Evolutionary conservation across 2,113 vertebrate genomes (phyloP), one percentile per base, ranked within the genome.

Genomic region (Prinia subflava): DNA sequence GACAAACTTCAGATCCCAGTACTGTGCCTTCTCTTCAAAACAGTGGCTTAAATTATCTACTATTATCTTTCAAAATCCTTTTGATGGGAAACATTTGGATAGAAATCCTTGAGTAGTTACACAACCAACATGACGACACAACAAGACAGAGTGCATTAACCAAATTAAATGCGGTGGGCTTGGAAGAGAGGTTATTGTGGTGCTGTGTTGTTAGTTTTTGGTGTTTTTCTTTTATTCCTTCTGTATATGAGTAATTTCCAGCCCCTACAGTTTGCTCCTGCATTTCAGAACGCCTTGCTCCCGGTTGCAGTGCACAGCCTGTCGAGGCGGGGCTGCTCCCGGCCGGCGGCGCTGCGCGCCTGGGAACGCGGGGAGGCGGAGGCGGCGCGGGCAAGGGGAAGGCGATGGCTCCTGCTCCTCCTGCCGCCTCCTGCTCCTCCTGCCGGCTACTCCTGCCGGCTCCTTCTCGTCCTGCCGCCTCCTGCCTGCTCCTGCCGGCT

Each of bases 251-350:
- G 25, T 31, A 65, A 52, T 73, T 73, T 14, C 13, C 39, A 35
- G 23, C 5, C 31, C 3, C 14, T 55, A 2, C 9, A 9, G 23
- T 46, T 60, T 13, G 5, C 46, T 28, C 1, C 6, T 3, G 16
- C 24, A 15, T 28, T 30, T n/a, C 18, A 17, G 49, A 21, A 37
- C 3, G 35, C 10, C 8, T 4, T 5, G 23, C 8, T 17, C 3
- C 22, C 11, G 1, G 6, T 7, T 7, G 27, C 15, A 3, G 3
- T 0, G 42, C 23, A 14, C 8, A 2, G 17, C n/a, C 8, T 13
- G 33, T 3, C 7, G 7, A 39, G 23, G 10, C 2, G 7, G 9
- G 16, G 23, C 37, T 21, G 76, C n/a, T 73, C 59, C 41, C 69
- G 2, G 65, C 27, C 31, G 35, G 87, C 65, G 53, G 81, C 82